Evolutionary conservation across 2,113 vertebrate genomes (phyloP).

Genomic region (Proterorhinus semilunaris): DNA sequence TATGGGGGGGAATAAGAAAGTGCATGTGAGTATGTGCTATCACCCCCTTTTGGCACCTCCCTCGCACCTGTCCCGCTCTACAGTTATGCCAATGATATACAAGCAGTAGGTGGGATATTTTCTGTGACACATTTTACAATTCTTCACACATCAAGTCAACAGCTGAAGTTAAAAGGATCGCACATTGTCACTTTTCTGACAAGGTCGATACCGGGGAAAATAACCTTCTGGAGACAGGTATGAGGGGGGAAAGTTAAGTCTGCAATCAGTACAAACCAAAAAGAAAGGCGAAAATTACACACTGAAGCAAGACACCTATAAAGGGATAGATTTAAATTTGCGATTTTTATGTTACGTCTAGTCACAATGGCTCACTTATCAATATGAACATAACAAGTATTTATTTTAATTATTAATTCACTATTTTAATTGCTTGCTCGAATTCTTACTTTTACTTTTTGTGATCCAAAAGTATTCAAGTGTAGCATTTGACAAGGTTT

Average conservation of each 20-base stretch:
- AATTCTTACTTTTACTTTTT: too few species aligned
- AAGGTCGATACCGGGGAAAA: neutral
- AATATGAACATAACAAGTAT: too few species aligned
- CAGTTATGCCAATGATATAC: constrained; percentile 3
- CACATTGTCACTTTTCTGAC: constrained; percentile 28
- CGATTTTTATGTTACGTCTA: too few species aligned
- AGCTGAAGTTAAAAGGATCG: constrained; percentile 14
- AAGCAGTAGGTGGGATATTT: neutral
- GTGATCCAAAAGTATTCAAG: too few species aligned
- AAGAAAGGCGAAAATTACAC: too few species aligned
- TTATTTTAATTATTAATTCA: too few species aligned
- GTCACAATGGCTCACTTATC: too few species aligned
- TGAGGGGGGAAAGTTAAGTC: neutral
- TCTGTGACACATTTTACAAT: constrained; percentile 15
- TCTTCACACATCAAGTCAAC: constrained; percentile 38
- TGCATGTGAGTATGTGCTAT: neutral
- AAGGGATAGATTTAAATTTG: too few species aligned
- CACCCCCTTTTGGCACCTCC: neutral
- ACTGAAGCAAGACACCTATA: too few species aligned
- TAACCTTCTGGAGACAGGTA: constrained; percentile 2
- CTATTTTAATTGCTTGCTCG: too few species aligned
- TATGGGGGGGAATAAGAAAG: neutral
- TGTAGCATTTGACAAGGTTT: too few species aligned
- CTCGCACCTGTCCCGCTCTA: constrained; percentile 12
- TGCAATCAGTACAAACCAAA: neutral